phyloP scores from a whole-genome alignment of 1,140 invertebrate species.

The Penaeus vannamei region DNA sequence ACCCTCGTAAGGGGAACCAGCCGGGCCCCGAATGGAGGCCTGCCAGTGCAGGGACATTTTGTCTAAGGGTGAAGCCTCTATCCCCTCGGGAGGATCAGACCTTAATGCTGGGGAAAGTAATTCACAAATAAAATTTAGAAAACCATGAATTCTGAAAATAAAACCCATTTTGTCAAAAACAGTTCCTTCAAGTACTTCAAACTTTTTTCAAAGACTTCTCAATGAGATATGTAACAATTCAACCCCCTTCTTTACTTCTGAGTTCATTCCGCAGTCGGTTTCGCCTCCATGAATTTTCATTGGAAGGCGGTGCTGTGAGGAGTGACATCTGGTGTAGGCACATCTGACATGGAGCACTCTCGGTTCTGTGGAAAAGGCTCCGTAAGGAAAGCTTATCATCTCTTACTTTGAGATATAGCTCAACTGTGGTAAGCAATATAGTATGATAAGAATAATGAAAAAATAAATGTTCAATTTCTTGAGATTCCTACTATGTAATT shows the following conservation, averaged over 20 bases:
- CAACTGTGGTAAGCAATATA: not conserved
- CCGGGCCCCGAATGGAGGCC: conserved; percentile 90
- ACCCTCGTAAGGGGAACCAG: conserved; percentile 92
- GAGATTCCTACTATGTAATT: no score
- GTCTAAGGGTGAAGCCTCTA: conserved; percentile 89
- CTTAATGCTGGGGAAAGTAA: conserved; percentile 74
- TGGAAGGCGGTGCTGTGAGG: conserved; percentile 76
- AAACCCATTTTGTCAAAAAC: no score
- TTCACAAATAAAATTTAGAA: not conserved
- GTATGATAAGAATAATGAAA: not conserved
- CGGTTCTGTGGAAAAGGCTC: conserved; percentile 74
- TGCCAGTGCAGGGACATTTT: conserved; percentile 89
- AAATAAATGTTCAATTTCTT: not conserved
- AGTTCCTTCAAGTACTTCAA: not conserved
- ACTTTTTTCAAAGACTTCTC: no score
- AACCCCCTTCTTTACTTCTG: conserved; percentile 74
- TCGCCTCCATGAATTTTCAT: conserved; percentile 82
- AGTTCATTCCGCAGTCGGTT: conserved; percentile 83
- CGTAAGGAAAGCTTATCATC: no score
- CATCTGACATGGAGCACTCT: conserved; percentile 86
- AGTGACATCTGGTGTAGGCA: conserved; percentile 86
- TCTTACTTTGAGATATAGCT: not conserved
- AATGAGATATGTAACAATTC: not conserved
- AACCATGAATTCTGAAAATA: not conserved
- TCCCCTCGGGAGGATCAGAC: conserved; percentile 90